Evolutionary conservation across 2,888 invertebrate species (phyloP).

Genomic region (Orthonevra nobilis): DNA sequence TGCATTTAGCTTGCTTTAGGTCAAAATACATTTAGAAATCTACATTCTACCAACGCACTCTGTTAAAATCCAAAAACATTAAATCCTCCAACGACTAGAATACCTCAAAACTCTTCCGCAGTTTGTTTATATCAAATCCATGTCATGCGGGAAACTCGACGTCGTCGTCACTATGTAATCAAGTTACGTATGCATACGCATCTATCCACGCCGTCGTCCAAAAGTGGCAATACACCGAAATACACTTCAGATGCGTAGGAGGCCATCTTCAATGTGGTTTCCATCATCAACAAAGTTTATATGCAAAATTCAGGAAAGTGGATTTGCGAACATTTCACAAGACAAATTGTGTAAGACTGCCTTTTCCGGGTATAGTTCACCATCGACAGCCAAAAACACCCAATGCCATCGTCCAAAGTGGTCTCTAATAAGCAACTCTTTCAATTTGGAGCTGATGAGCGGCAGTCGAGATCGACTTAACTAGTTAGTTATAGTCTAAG

Average conservation of each 20-base stretch:
- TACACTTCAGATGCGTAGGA: conserved; percentile 11
- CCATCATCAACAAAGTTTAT: conserved; percentile 12
- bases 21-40: too few species aligned
- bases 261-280: neutral
- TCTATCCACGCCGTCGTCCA: neutral
- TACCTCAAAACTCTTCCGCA: too few species aligned
- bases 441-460: conserved; percentile 50
- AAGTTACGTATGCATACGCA: neutral
- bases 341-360: conserved; percentile 30
- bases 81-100: too few species aligned
- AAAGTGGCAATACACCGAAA: neutral
- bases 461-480: neutral
- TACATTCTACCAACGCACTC: too few species aligned
- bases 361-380: conserved; percentile 29
- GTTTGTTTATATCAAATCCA: too few species aligned
- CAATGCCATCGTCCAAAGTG: conserved; percentile 33
- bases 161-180: too few species aligned
- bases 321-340: conserved; percentile 29
- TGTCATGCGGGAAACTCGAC: too few species aligned
- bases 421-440: neutral
- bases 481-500: conserved; percentile 42
- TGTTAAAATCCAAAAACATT: too few species aligned
- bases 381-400: conserved; percentile 5
- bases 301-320: conserved; percentile 36
- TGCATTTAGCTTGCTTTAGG: too few species aligned